Conservation (phyloP, 1,140 invertebrate species). For the Meloidogyne hapla region DNA sequence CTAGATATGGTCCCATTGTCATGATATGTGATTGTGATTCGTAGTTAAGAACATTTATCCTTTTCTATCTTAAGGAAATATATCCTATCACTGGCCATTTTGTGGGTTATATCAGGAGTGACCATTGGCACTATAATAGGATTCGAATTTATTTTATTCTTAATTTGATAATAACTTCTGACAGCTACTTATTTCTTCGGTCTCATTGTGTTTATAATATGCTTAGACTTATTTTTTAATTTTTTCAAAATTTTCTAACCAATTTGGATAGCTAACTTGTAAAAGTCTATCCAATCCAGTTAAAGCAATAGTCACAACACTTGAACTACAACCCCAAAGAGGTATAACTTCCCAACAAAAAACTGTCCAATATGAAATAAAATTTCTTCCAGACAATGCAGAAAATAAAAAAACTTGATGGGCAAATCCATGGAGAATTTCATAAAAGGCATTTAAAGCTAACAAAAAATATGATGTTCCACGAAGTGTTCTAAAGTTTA, state of each 20-base stretch:
- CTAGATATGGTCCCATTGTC: no score
- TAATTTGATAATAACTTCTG: no score
- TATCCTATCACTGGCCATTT: no score
- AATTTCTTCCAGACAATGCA: constrained; percentile 13
- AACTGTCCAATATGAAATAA: constrained; percentile 12
- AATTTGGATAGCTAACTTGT: constrained; percentile 9
- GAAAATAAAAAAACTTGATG: constrained; percentile 19
- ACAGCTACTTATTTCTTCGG: no score
- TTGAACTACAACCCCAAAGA: constrained; percentile 14
- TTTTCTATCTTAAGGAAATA: no score
- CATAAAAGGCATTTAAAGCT: constrained; percentile 14
- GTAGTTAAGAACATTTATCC: no score
- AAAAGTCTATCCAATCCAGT: constrained; percentile 20
- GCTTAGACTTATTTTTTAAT: no score
- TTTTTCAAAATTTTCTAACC: neutral
- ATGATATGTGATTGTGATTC: no score
- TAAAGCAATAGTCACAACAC: constrained; percentile 9
- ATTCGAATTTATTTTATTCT: no score
- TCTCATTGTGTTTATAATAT: no score
- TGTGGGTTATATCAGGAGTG: no score
- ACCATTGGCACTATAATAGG: no score
- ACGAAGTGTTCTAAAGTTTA: neutral
- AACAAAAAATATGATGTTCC: neutral
- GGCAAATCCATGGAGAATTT: constrained; percentile 4
- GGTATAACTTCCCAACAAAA: constrained; percentile 9